Conservation (phyloP, 2,113 vertebrate species). For the Aphyosemion australe region DNA sequence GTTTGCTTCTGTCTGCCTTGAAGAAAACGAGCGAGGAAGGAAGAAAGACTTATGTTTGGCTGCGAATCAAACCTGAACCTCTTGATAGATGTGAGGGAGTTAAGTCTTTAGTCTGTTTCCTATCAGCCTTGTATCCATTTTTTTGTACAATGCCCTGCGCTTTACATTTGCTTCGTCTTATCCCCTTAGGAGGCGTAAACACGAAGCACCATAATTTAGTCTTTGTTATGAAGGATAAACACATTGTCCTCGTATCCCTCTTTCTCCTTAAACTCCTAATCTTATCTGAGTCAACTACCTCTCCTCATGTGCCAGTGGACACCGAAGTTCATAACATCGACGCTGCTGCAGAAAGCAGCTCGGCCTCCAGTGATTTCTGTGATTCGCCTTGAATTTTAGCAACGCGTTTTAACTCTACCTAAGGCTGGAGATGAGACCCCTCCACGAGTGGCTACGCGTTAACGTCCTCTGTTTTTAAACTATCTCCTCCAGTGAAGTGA, state of each 20-base stretch:
- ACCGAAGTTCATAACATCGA: slow-evolving; percentile 45
- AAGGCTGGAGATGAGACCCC: slow-evolving; percentile 67
- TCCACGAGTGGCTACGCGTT: slow-evolving; percentile 59
- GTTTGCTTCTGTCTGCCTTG: slow-evolving; percentile 53
- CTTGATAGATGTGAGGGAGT: slow-evolving; percentile 56
- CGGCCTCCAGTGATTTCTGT: slow-evolving; percentile 62
- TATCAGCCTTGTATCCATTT: slow-evolving; percentile 18
- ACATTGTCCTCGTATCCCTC: slow-evolving; percentile 32
- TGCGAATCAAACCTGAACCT: slow-evolving; percentile 61
- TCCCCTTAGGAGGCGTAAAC: slow-evolving; percentile 28
- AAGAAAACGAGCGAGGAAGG: slow-evolving; percentile 51
- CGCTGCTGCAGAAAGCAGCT: slow-evolving; percentile 51
- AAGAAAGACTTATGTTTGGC: slow-evolving; percentile 63
- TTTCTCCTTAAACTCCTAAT: slow-evolving; percentile 26
- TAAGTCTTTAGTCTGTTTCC: slow-evolving; percentile 46
- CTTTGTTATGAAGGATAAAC: slow-evolving; percentile 49
- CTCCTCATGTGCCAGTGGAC: slow-evolving; percentile 28
- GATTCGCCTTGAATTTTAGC: slow-evolving; percentile 68
- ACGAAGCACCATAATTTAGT: slow-evolving; percentile 38
- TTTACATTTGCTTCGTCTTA: slow-evolving; percentile 30
- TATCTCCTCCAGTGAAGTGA: slow-evolving; percentile 36
- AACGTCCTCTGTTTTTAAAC: slow-evolving; percentile 62
- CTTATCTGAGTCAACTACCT: slow-evolving; percentile 25
- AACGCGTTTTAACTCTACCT: slow-evolving; percentile 51
- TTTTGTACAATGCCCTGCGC: slow-evolving; percentile 38